Evolutionary conservation across 1,140 invertebrate genomes (phyloP).

Genomic region (Potamilus streckersoni): DNA sequence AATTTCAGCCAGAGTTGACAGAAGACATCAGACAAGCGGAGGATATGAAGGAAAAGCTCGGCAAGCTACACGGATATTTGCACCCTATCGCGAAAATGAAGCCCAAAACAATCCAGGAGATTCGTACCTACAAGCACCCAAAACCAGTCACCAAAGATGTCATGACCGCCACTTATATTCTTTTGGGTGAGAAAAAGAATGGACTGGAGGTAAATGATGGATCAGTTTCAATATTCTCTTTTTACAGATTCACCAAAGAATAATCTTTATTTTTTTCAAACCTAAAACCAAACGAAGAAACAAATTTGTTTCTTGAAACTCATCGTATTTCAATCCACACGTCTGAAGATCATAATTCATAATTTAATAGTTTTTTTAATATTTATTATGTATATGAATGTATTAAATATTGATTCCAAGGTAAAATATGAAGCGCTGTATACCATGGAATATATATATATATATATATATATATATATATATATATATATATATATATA

Average conservation of each 20-base stretch:
- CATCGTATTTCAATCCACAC: not conserved
- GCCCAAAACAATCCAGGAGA: conserved; percentile 42
- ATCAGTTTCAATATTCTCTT: not conserved
- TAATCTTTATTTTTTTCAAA: not conserved
- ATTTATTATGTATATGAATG: not conserved
- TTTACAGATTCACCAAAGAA: not conserved
- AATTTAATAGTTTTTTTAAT: not conserved
- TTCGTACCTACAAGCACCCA: conserved; percentile 44
- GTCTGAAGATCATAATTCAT: not conserved
- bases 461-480: too few relatives aligned
- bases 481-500: too few relatives aligned
- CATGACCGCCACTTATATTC: conserved; percentile 48
- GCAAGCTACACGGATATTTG: conserved; percentile 7
- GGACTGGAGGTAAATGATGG: conserved; percentile 28
- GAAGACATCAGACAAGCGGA: conserved; percentile 12
- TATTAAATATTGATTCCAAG: not conserved
- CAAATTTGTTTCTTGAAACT: not conserved
- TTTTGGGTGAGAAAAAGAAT: conserved; percentile 40
- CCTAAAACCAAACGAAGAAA: not conserved
- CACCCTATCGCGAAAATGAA: conserved; percentile 40
- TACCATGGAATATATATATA: too few relatives aligned
- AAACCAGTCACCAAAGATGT: conserved; percentile 47
- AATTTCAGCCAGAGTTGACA: conserved; percentile 8
- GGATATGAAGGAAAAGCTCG: conserved; percentile 5
- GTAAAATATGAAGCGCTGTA: too few relatives aligned